Conservation (phyloP, 2,888 invertebrate species). For the Eumacrocentrus americanus region DNA sequence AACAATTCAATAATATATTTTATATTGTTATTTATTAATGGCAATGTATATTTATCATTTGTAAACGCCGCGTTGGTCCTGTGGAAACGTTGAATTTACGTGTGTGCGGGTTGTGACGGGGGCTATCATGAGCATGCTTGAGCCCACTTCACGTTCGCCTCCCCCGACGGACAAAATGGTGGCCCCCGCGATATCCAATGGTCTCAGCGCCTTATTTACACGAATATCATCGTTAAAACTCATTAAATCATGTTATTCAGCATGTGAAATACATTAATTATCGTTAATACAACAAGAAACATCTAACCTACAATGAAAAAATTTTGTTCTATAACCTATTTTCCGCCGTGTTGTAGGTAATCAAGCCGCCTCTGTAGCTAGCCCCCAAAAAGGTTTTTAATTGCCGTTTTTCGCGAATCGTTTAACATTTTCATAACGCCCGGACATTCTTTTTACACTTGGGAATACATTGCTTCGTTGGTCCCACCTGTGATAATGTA, state of each 20-base stretch:
- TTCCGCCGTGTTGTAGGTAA: constrained; percentile 34
- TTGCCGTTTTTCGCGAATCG: too few relatives aligned
- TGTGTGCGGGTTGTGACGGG: constrained; percentile 51
- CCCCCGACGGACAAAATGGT: constrained; percentile 63
- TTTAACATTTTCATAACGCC: too few relatives aligned
- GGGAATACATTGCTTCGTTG: too few relatives aligned
- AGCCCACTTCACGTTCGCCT: constrained; percentile 61
- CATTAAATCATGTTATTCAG: constrained; percentile 28
- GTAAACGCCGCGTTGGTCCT: background rate
- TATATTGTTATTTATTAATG: constrained; percentile 7
- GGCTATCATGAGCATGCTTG: constrained; percentile 57
- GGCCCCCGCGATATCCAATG: constrained; percentile 58
- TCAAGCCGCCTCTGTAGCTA: constrained; percentile 42
- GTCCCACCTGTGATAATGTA: too few relatives aligned
- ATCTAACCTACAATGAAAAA: constrained; percentile 18
- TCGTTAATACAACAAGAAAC: constrained; percentile 24
- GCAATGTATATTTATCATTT: background rate
- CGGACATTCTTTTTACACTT: too few relatives aligned
- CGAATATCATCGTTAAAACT: constrained; percentile 43
- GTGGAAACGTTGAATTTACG: constrained; percentile 36
- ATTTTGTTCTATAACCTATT: constrained; percentile 53
- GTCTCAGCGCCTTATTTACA: constrained; percentile 51
- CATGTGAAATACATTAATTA: constrained; percentile 33
- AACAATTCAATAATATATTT: background rate
- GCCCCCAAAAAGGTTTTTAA: constrained; percentile 50